Evolutionary conservation across 2,888 invertebrate genomes (phyloP), one percentile per base, ranked within the genome.

Genomic region (Therioaphis trifolii): DNA sequence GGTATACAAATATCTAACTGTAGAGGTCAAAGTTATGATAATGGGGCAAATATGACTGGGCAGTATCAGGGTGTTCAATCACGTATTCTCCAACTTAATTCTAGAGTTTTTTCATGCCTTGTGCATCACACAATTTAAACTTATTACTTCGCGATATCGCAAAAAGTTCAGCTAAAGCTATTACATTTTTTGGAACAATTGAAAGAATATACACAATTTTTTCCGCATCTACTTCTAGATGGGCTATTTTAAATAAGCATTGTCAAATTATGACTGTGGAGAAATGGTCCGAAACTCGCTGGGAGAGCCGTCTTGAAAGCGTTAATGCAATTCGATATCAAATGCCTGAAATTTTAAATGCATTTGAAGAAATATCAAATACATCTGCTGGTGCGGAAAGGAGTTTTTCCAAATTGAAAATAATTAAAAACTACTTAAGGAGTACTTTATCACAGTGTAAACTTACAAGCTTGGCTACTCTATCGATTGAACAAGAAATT

Each of bases 151-250:
- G 43, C 49, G 68, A 85, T 49, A 68, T 77, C 49, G 82, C 80
- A 49, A 78, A 85, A 66, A 79, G 79, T 63, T 84, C 82, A 43
- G 52, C 63, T 21, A 79, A 71, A 49, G 84, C 84, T 14, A 80
- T 85, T 21, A 77, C 40, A n/a, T 85, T 85, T 84, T 85, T 85
- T 80, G 84, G 84, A 52, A 69, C 75, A 15, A n/a, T 84, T 46
- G 71, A 84, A 85, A 75, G 66, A 40, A 35, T 85, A 27, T 85
- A 84, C 55, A 14, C 63, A 66, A 55, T 84, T 24, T 85, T 85
- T 84, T 76, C 75, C 7, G 43, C 75, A 14, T 76, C 68, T 49
- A 79, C 80, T 43, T 24, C 40, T 52, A n/a, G 75, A 24, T 84
- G 85, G 76, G 71, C 75, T 29, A 84, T 84, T 55, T n/a, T 85